Conservation (phyloP, 2,888 invertebrate species). For the Gymnosoma rotundatum region DNA sequence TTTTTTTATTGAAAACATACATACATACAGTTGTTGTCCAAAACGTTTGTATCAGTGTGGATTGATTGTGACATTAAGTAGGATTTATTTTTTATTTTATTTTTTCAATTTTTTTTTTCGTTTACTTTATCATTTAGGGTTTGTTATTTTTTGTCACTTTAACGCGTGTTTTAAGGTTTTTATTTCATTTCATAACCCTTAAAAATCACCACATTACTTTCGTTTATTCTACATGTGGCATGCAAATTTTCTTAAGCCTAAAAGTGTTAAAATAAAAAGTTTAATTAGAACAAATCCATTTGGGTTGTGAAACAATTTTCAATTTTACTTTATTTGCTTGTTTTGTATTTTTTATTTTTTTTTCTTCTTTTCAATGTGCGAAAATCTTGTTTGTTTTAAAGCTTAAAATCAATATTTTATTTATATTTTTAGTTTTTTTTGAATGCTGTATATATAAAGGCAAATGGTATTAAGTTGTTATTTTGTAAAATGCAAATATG, state of each 20-base stretch:
- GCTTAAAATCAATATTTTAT: conserved; percentile 66
- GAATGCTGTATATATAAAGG: neutral
- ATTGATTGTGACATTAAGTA: conserved; percentile 82
- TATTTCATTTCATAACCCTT: conserved; percentile 64
- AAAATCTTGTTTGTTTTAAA: conserved; percentile 74
- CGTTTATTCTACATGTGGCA: conserved; percentile 42
- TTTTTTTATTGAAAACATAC: conserved; percentile 12
- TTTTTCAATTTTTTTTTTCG: conserved; percentile 70
- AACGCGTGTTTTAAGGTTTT: conserved; percentile 63
- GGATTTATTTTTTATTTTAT: conserved; percentile 81
- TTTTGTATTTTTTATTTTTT: conserved; percentile 11
- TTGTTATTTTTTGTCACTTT: conserved; percentile 69
- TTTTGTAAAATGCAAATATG: conserved; percentile 42
- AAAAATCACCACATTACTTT: conserved; percentile 69
- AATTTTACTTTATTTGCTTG: neutral
- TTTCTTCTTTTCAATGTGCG: conserved; percentile 57
- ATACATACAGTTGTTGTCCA: conserved; percentile 47
- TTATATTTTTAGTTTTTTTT: neutral
- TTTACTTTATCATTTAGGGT: conserved; percentile 55
- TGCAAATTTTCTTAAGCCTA: conserved; percentile 66
- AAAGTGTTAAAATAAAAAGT: conserved; percentile 63
- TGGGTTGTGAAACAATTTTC: conserved; percentile 65
- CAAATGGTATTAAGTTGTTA: conserved; percentile 54
- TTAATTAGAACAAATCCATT: conserved; percentile 65
- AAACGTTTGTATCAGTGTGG: conserved; percentile 73